These are phyloP conservation scores for Notechis scutatus DNA, from an alignment of 2,113 vertebrate species.

Conservation along the genomic window DNA sequence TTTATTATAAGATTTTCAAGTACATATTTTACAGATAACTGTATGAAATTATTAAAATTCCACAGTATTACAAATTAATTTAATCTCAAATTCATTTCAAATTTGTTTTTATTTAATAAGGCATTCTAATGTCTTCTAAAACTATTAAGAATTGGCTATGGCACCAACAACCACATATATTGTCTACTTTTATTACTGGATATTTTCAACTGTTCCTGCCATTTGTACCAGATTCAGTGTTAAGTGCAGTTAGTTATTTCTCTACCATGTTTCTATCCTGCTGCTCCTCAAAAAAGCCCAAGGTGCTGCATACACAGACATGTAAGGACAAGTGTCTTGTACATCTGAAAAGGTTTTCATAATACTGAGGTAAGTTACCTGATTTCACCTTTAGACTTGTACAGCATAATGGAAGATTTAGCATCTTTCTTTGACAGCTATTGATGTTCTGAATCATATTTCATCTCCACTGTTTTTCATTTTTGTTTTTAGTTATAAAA, in stretches of 20 bases:
- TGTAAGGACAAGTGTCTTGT: not conserved
- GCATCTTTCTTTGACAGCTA: not conserved
- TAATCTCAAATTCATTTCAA: not conserved
- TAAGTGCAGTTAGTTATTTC: not conserved
- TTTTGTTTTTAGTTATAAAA: not conserved
- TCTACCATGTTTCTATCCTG: not conserved
- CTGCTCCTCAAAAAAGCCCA: not conserved
- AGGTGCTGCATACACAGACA: not conserved
- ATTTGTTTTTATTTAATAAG: not conserved
- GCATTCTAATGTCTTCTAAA: not conserved
- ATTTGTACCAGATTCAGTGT: not conserved
- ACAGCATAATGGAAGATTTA: not conserved
- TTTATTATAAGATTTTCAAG: not conserved
- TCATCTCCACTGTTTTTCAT: not conserved
- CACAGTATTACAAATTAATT: not conserved
- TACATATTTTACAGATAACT: not conserved
- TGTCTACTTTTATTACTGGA: not conserved
- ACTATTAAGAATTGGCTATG: not conserved
- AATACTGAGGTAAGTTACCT: conserved; percentile 1
- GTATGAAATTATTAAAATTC: not conserved
- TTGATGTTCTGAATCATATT: not conserved
- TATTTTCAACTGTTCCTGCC: not conserved
- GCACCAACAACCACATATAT: no score
- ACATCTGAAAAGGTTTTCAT: not conserved
- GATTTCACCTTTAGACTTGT: not conserved